Percentiles rank a stretch among this genome's conserved stretches.
phyloP scores from a whole-genome alignment of 1,140 invertebrate species.

The Hesperophylax magnus region DNA sequence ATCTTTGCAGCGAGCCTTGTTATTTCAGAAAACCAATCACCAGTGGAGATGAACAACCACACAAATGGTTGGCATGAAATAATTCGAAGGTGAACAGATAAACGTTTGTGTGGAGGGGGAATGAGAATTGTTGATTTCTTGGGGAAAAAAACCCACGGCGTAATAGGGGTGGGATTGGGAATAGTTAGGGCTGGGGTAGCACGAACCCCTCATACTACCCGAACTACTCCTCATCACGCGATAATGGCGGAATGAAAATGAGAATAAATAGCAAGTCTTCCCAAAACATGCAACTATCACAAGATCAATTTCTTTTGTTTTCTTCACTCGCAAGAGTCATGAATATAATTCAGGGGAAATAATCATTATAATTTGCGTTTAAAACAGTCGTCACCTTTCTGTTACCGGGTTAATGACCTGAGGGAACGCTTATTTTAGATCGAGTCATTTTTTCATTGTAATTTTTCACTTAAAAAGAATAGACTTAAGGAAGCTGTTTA shows the following conservation, averaged over 20 bases:
- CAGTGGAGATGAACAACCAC: background rate
- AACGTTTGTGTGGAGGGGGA: slow-evolving; percentile 23
- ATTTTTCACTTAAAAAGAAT: too few species aligned
- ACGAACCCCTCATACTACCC: slow-evolving; percentile 23
- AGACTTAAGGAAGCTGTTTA: too few species aligned
- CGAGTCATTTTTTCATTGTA: too few species aligned
- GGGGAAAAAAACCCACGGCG: slow-evolving; percentile 22
- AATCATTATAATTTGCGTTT: too few species aligned
- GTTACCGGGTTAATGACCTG: too few species aligned
- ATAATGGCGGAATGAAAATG: slow-evolving; percentile 27
- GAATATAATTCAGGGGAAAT: too few species aligned
- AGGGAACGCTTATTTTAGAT: too few species aligned
- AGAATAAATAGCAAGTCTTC: slow-evolving; percentile 11
- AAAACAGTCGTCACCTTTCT: too few species aligned
- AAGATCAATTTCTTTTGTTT: background rate
- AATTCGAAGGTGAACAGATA: slow-evolving; percentile 37
- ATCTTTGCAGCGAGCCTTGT: too few species aligned
- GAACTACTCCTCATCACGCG: slow-evolving; percentile 30
- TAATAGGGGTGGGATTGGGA: slow-evolving; percentile 10
- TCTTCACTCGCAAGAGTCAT: background rate
- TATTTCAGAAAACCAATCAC: background rate
- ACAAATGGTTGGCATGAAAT: background rate
- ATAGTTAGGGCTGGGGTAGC: background rate
- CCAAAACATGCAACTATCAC: background rate
- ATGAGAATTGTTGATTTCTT: slow-evolving; percentile 9